Base-by-base conservation (phyloP, 2,113 vertebrate genomes). In the Xyliphius kryptos region DNA sequence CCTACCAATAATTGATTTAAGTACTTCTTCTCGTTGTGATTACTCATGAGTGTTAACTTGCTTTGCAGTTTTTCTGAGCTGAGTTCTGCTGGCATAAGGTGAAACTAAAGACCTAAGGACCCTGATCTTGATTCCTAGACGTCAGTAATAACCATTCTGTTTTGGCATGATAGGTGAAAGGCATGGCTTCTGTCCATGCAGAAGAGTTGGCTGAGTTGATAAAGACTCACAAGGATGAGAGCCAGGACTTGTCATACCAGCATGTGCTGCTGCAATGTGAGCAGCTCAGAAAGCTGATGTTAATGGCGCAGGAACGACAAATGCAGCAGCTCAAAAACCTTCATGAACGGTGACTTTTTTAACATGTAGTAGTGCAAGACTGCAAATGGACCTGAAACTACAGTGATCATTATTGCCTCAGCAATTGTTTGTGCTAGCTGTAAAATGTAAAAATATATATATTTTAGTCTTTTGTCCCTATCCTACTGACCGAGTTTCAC, bases 191-290 rank as follows among this genome's bases (percentile, higher is more conserved):
- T 0, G 91, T 90, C 76, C 96, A 99, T 77, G 94, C 92, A 6
- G 93, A 92, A 41, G 93, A 99, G 71, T 93, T 93, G 91, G 93
- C 92, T 0, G 94, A 95, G 70, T 89, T 97, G 86, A 89, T 92
- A 74, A 91, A 89, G 40, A 88, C 89, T 0, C 94, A 96, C 76
- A 86, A 89, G 22, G 85, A 80, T 0, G 91, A 97, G 76, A 91
- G 92, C 75, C 95, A 95, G 70, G 90, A 89, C 47, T 83, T 97
- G 68, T 88, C 87, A 8, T 93, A 97, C 70, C 77, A 84, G 32
- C 96, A 99, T 56, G 81, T 95, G 56, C 88, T 84, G 53, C 94
- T 97, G 68, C 94, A 96, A 78, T 93, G 95, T 7, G 94, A 97
- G 5, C 83, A 91, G 52, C 90, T 99, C 66, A 90, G 82, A 73